Evolutionary conservation across 1,140 invertebrate genomes (phyloP), one percentile per base, ranked within the genome.

Genomic region (Vollenhovia emeryi): DNA sequence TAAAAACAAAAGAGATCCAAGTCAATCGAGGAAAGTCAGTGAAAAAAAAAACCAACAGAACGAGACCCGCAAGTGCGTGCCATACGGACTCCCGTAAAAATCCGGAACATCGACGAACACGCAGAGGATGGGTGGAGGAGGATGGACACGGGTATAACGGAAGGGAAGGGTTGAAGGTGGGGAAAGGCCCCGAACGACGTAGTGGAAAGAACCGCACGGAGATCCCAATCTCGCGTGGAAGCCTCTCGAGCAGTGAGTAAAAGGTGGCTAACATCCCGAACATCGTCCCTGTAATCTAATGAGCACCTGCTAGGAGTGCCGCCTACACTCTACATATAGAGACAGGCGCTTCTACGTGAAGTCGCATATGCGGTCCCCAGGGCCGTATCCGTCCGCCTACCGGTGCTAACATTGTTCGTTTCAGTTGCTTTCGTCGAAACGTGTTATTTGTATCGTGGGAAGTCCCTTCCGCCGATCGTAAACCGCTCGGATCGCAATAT

Each of bases 251-350:
- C 90, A 93, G 91, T 93, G 93, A 93, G 93, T 93, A 93, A 93
- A 93, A 93, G 93, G 93, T 93, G 93, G 93, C 92, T 93, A 93
- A 93, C 92, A 93, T 92, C 90, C 92, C 91, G 92, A 92, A 93
- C 92, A 93, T 93, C 92, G 92, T 93, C 92, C 86, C 92, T 93
- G 92, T 93, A 93, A 93, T 93, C 92, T 93, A 93, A 93, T 93
- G 93, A 93, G 93, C 92, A 93, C 93, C 92, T 93, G 92, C 92
- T 93, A 92, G 92, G 92, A 91, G 86, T 90, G 90, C 91, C 92
- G 92, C 92, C 92, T 91, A 93, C 92, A 92, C 92, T 90, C 86
- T 91, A 86, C 88, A 90, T 91, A 92, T 89, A 92, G 90, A 92
- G 91, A 90, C 86, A 89, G 87, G 92, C 91, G 90, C 86, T 85